Evolutionary conservation across 2,113 vertebrate genomes (phyloP).

Genomic region (Brachionichthys hirsutus): DNA sequence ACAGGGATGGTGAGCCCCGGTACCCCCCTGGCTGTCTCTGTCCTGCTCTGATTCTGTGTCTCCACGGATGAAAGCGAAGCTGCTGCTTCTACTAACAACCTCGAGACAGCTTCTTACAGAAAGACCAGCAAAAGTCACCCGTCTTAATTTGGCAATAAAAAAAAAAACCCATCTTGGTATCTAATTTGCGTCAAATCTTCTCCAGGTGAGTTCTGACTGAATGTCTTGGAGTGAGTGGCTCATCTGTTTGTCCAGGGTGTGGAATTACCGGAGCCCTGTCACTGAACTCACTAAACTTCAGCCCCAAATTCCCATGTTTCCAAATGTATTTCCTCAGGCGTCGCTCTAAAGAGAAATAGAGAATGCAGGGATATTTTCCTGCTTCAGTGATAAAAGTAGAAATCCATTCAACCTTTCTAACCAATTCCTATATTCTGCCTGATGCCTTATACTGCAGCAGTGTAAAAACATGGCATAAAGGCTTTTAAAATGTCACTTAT

Average conservation of each 20-base stretch:
- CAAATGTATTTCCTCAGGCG: neutral
- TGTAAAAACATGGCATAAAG: constrained; percentile 6
- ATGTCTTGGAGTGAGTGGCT: constrained; percentile 49
- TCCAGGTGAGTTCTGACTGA: constrained; percentile 42
- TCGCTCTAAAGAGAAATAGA: neutral
- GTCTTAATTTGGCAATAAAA: constrained; percentile 48
- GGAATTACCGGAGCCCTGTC: constrained; percentile 25
- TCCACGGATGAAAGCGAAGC: constrained; percentile 55
- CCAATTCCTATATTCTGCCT: no score
- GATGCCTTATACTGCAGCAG: neutral
- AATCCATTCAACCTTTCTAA: no score
- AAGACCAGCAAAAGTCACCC: constrained; percentile 37
- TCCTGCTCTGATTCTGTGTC: constrained; percentile 44
- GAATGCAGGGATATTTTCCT: neutral
- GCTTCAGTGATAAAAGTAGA: neutral
- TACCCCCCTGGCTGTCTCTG: constrained; percentile 51
- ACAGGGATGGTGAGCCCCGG: constrained; percentile 57
- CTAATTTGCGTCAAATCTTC: constrained; percentile 57
- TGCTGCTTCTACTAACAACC: constrained; percentile 51
- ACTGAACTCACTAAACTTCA: constrained; percentile 27
- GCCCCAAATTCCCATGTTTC: neutral
- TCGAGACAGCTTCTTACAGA: constrained; percentile 44
- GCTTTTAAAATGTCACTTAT: constrained; percentile 28
- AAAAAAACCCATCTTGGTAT: constrained; percentile 34
- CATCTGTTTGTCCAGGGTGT: constrained; percentile 55